These are phyloP conservation scores for Ctenodactylus gundi DNA, from an alignment of 2,113 vertebrate genomes.

Conservation along the genomic window DNA sequence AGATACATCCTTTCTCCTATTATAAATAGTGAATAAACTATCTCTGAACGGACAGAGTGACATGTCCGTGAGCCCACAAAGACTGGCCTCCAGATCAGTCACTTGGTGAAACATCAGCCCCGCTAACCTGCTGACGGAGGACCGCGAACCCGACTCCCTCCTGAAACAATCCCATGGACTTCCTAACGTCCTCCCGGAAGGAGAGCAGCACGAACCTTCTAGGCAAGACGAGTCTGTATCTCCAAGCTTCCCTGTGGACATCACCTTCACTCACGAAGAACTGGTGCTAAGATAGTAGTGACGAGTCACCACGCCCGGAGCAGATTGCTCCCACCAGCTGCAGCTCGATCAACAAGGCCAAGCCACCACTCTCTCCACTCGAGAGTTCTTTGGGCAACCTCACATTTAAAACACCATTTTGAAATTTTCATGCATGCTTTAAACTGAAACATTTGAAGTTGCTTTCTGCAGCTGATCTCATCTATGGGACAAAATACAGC, in stretches of 20 bases:
- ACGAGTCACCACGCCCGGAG: not conserved
- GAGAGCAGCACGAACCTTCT: no score
- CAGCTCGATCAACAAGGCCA: rapidly evolving
- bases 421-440: not conserved
- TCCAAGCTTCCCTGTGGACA: not conserved
- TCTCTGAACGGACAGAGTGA: not conserved
- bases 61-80: not conserved
- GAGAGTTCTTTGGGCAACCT: not conserved
- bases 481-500: not conserved
- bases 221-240: not conserved
- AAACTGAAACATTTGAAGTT: not conserved
- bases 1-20: not conserved
- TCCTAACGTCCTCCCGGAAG: not conserved
- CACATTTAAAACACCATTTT: not conserved
- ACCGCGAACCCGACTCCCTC: rapidly evolving
- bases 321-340: no score
- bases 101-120: not conserved
- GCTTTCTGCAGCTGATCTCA: not conserved
- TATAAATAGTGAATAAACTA: not conserved
- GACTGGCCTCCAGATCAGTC: not conserved
- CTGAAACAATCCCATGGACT: not conserved
- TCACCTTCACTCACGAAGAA: not conserved
- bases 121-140: not conserved
- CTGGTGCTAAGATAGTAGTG: not conserved
- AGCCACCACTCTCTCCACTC: not conserved